These are phyloP conservation scores for Arbacia lixula DNA, from an alignment of 53 echinoderm and acorn worm genomes.

Conservation along the genomic window DNA sequence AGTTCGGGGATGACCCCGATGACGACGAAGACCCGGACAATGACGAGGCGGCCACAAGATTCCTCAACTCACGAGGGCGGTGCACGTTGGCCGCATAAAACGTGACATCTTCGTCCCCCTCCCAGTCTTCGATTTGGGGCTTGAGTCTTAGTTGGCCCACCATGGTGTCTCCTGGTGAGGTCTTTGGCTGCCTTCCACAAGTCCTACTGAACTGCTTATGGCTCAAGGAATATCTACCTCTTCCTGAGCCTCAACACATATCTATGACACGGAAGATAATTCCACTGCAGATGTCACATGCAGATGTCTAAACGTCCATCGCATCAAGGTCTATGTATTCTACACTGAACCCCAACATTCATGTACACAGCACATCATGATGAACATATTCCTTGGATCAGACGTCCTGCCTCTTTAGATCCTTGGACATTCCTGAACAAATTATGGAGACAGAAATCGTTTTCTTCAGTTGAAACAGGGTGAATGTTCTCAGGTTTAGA, in stretches of 20 bases:
- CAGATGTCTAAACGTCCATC: neutral
- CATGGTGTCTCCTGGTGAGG: neutral
- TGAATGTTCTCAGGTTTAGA: no score
- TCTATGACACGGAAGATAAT: neutral
- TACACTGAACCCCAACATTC: neutral
- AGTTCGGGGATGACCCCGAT: neutral
- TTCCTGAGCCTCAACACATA: no score
- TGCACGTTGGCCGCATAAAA: constrained; percentile 41
- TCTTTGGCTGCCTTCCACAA: neutral
- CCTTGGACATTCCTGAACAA: no score
- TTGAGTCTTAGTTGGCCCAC: constrained; percentile 43
- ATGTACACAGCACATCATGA: neutral
- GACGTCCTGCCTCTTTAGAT: no score
- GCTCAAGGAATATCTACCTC: neutral
- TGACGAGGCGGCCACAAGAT: neutral
- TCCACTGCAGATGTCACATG: neutral
- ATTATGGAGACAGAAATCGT: no score
- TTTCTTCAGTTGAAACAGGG: no score
- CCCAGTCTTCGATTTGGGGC: constrained; percentile 32
- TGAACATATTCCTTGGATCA: no score
- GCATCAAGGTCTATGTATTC: neutral
- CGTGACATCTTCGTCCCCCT: constrained; percentile 44
- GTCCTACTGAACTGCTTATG: neutral
- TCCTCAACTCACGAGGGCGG: neutral
- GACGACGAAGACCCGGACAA: constrained; percentile 15